Evolutionary conservation across 2,888 invertebrate species (phyloP), one percentile per base, ranked within the genome.

Genomic region (Dione vanillae): DNA sequence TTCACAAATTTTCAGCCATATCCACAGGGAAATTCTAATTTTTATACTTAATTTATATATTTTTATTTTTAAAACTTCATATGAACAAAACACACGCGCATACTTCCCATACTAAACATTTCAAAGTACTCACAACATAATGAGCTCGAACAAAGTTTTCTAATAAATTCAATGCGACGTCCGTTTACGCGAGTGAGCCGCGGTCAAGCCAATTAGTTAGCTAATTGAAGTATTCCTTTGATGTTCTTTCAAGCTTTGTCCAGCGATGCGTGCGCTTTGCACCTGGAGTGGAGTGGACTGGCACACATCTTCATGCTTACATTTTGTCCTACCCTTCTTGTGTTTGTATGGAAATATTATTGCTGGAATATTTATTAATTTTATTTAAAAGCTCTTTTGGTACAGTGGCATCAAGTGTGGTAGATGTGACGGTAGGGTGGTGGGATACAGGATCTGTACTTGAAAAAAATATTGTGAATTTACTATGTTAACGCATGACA

Each of bases 171-270:
- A 61, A 61, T 45, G 45, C 61, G 45, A 74, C 75, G 69, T 58
- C 77, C 77, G 75, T 74, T 78, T 78, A 78, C 58, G 56, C 58
- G 61, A 59, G 67, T 68, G 72, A 75, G 71, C 74, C 69, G 73
- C 79, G 90, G 91, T 91, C 91, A 91, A 90, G 89, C 88, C 89
- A 90, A 91, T 91, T 91, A 91, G 85, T 77, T 78, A 76, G 79
- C 77, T 84, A 85, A 88, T 85, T 86, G 84, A 84, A 87, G 86
- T 78, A 78, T 72, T 73, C 80, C 89, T 91, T 91, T 88, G 89
- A 91, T 87, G 82, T 78, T 78, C 77, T 74, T 73, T 78, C 75
- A 74, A 74, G 82, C 82, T 87, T 83, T 86, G 86, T 83, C 74
- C 79, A 76, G 74, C 81, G 82, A 78, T 70, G 85, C 90, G 85